Evolutionary conservation across 2,888 invertebrate genomes (phyloP).

Genomic region (Pandemis cinnamomeana): DNA sequence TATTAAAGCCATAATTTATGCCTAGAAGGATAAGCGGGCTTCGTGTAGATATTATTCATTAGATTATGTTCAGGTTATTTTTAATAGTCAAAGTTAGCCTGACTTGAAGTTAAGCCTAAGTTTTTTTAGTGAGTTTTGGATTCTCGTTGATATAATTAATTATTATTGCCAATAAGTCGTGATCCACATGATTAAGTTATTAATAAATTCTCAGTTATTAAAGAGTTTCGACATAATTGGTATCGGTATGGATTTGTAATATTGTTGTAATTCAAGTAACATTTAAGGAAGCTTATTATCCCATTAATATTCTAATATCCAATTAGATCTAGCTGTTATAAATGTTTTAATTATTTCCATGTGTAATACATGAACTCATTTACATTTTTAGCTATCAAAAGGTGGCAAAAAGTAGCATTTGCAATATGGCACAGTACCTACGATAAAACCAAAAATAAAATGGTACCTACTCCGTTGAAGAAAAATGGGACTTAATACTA

Average conservation of each 20-base stretch:
- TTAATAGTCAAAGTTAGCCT: slow-evolving; percentile 46
- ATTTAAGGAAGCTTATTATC: slow-evolving; percentile 1
- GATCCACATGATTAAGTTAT: slow-evolving; percentile 9
- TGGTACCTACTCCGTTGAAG: too few species aligned
- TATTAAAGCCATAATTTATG: slow-evolving; percentile 77
- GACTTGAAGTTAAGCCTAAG: slow-evolving; percentile 48
- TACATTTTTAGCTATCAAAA: not conserved
- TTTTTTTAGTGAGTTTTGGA: slow-evolving; percentile 53
- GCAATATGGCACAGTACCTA: not conserved
- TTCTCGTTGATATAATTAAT: slow-evolving; percentile 41
- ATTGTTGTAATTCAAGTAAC: slow-evolving; percentile 1
- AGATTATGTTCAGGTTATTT: slow-evolving; percentile 61
- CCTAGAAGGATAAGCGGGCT: slow-evolving; percentile 68
- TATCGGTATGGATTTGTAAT: slow-evolving; percentile 8
- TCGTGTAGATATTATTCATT: slow-evolving; percentile 66
- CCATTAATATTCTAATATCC: not conserved
- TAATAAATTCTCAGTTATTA: slow-evolving; percentile 21
- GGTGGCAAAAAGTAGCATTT: not conserved
- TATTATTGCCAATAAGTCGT: slow-evolving; percentile 1
- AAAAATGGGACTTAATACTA: too few species aligned
- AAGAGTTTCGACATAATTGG: not conserved
- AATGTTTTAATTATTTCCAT: slow-evolving; percentile 10
- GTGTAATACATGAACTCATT: not conserved
- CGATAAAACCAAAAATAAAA: too few species aligned
- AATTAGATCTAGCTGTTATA: not conserved